Evolutionary conservation across 2,113 vertebrate species (phyloP).

Genomic region (Pelodiscus sinensis): DNA sequence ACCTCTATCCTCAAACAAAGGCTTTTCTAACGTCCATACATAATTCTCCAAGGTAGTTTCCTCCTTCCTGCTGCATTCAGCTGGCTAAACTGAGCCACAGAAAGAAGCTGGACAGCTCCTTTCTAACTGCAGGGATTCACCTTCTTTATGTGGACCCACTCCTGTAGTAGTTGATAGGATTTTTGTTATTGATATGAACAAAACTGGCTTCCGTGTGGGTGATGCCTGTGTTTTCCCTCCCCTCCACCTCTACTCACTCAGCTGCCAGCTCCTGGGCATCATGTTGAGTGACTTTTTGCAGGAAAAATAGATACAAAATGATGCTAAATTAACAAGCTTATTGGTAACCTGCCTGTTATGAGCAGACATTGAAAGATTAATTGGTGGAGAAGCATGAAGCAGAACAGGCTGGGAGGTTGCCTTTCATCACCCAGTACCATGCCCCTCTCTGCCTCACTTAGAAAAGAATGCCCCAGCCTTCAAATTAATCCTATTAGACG

Average conservation of each 20-base stretch:
- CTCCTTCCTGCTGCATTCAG: background rate
- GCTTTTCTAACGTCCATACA: background rate
- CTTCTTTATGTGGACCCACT: rapidly evolving
- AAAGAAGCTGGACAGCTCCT: background rate
- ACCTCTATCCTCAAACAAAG: background rate
- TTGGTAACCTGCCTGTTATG: constrained; percentile 6
- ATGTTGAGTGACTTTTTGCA: background rate
- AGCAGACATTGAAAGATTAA: background rate
- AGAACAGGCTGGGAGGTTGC: constrained; percentile 16
- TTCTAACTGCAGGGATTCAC: background rate
- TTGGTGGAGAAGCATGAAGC: constrained; percentile 26
- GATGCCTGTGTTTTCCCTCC: background rate
- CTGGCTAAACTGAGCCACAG: rapidly evolving
- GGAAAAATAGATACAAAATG: background rate
- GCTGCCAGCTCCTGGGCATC: background rate
- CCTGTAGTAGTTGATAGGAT: background rate
- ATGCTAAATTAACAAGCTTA: background rate
- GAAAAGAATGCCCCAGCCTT: constrained; percentile 38
- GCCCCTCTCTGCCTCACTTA: constrained; percentile 26
- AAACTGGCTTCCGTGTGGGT: background rate
- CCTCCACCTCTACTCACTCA: background rate
- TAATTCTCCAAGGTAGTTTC: background rate
- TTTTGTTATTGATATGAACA: background rate
- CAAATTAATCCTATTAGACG: constrained; percentile 77
- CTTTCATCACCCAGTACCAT: background rate